These are phyloP conservation scores for Corythornis madagascariensis DNA, from an alignment of 2,113 vertebrate genomes.

Conservation along the genomic window DNA sequence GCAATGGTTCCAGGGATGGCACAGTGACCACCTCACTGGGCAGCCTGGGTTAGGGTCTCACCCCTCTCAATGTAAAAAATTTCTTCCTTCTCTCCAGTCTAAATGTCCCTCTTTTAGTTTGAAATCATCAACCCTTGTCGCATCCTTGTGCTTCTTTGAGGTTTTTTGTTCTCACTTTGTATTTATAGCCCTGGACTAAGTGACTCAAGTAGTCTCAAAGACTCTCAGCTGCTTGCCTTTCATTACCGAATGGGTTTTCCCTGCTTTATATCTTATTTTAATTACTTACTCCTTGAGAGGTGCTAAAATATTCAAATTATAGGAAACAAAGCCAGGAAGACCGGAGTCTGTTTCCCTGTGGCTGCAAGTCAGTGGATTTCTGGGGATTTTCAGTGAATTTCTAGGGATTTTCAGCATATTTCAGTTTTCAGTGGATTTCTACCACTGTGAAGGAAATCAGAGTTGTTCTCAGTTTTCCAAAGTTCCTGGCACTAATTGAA, in stretches of 20 bases:
- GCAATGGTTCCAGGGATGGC: not conserved
- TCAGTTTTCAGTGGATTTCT: not conserved
- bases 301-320: not conserved
- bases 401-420: not conserved
- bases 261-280: not conserved
- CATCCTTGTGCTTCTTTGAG: not conserved
- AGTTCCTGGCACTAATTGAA: not conserved
- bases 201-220: not conserved
- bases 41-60: not conserved
- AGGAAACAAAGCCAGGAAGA: not conserved
- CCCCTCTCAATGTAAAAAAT: not conserved
- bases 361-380: not conserved
- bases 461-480: not conserved
- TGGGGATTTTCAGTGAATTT: not conserved
- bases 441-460: not conserved
- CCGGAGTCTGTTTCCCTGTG: not conserved
- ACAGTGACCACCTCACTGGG: not conserved
- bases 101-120: not conserved
- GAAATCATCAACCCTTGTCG: not conserved
- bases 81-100: not conserved
- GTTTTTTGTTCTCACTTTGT: not conserved
- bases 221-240: not conserved
- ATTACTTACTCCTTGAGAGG: not conserved
- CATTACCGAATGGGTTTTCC: not conserved
- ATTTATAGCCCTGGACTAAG: not conserved